A percentile compares a stretch with the other conserved stretches of the same genome.
Evolutionary conservation across 2,888 invertebrate species (phyloP).

Genomic region (Tachystola acroxantha): DNA sequence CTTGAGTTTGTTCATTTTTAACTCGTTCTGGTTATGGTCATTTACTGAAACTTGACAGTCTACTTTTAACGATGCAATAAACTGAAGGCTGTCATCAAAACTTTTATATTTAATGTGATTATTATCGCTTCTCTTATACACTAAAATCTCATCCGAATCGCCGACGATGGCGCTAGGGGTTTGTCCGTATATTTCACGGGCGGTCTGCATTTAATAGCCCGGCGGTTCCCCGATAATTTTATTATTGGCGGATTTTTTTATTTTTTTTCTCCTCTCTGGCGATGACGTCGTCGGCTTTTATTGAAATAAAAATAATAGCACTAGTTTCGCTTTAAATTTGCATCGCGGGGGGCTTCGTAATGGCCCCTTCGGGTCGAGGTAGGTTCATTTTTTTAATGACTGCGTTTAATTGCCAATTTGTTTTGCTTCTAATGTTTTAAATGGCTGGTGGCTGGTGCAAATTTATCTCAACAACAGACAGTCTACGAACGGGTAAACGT

Average conservation of each 20-base stretch:
- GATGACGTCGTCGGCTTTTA: slow-evolving; percentile 46
- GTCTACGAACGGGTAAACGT: too few relatives aligned
- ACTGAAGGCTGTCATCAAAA: neutral
- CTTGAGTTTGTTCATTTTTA: too few relatives aligned
- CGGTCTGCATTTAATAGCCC: slow-evolving; percentile 73
- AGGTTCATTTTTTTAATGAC: slow-evolving; percentile 22
- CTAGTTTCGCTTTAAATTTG: slow-evolving; percentile 35
- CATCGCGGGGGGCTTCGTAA: slow-evolving; percentile 34
- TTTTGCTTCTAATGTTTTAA: slow-evolving; percentile 13
- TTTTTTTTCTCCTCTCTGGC: slow-evolving; percentile 45
- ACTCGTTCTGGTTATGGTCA: too few relatives aligned
- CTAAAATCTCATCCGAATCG: neutral
- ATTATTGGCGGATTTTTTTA: slow-evolving; percentile 67
- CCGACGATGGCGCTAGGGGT: slow-evolving; percentile 3
- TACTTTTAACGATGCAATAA: neutral
- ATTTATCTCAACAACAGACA: neutral
- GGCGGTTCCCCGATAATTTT: slow-evolving; percentile 72
- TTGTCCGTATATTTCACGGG: slow-evolving; percentile 50
- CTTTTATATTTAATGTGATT: too few relatives aligned
- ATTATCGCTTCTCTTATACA: slow-evolving; percentile 1
- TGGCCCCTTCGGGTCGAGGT: slow-evolving; percentile 6
- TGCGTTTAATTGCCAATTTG: slow-evolving; percentile 36
- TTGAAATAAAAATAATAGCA: slow-evolving; percentile 58
- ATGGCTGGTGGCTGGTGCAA: neutral
- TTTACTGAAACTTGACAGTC: slow-evolving; percentile 8